phyloP scores from a whole-genome alignment of 2,888 invertebrate genomes.

The Idaea aversata region DNA sequence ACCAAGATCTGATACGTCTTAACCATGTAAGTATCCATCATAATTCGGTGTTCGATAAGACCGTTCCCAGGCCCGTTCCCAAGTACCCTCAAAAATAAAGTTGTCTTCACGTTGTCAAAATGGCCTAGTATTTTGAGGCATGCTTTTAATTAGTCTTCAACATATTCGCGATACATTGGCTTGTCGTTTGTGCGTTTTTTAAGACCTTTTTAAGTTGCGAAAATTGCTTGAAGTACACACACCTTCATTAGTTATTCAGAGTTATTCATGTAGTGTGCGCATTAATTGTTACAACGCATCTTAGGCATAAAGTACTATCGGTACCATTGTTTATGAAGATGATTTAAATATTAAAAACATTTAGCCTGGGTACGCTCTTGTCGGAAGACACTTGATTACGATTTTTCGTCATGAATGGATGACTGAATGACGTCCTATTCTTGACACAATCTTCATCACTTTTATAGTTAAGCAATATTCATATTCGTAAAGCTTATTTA shows the following conservation, averaged over 20 bases:
- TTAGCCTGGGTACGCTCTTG: background rate
- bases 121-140: no score
- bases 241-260: background rate
- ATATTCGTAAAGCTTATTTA: background rate
- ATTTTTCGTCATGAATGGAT: background rate
- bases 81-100: no score
- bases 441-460: background rate
- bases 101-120: no score
- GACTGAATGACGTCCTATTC: background rate
- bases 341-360: no score
- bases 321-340: no score
- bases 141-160: no score
- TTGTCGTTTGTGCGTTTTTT: background rate
- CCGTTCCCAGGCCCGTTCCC: no score
- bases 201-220: background rate
- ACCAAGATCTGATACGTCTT: slow-evolving; percentile 62
- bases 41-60: background rate
- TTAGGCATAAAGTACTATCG: no score
- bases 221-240: background rate
- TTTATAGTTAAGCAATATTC: background rate
- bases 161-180: background rate
- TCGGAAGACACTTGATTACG: background rate
- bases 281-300: no score
- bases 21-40: slow-evolving; percentile 51
- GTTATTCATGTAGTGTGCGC: background rate